Evolutionary conservation across 1,140 invertebrate genomes (phyloP).

Genomic region (Sinonovacula constricta): DNA sequence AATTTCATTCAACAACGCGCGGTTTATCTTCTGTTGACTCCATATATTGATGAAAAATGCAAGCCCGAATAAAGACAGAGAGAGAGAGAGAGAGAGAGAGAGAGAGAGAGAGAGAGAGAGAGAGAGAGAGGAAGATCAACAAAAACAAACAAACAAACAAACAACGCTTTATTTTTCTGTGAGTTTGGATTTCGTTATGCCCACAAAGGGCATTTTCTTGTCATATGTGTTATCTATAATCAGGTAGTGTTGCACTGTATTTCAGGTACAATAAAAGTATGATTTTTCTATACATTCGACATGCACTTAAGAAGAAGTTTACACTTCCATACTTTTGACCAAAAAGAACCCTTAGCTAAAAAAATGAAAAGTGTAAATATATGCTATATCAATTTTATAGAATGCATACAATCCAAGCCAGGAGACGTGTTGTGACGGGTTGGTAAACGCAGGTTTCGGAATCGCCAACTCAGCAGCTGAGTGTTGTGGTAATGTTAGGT

Average conservation of each 20-base stretch:
- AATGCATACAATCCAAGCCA: conserved; percentile 11
- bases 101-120: no score
- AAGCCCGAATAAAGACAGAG: no score
- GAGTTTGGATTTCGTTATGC: no score
- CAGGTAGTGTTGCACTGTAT: neutral
- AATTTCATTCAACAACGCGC: no score
- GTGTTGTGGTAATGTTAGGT: conserved; percentile 38
- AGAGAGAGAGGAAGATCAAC: no score
- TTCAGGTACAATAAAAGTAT: neutral
- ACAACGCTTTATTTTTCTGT: no score
- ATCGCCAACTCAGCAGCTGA: neutral
- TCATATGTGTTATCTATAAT: neutral
- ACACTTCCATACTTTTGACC: neutral
- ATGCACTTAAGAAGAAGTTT: neutral
- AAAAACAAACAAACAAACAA: no score
- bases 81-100: no score
- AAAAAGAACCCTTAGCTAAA: no score
- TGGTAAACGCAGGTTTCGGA: conserved; percentile 34
- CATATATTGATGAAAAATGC: no score
- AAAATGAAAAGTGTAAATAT: neutral
- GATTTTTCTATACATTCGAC: neutral
- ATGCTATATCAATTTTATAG: neutral
- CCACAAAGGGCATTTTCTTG: neutral
- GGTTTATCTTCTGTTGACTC: no score
- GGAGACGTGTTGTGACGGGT: conserved; percentile 33